Conservation (phyloP, 2,113 vertebrate species). For the Arvicanthis niloticus region DNA sequence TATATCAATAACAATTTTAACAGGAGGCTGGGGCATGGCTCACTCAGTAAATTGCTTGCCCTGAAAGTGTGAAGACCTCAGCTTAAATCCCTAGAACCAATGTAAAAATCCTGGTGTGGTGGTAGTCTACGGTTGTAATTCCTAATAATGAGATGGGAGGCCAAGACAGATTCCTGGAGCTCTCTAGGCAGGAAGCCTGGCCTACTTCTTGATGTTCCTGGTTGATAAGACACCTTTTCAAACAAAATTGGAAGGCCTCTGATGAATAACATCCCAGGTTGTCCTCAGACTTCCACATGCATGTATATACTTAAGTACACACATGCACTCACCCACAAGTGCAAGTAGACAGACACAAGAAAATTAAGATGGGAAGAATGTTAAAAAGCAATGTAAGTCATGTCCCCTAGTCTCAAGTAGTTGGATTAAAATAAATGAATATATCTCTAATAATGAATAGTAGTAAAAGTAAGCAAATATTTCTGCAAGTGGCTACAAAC, state of each 20-base stretch:
- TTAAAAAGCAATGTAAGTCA: conserved; percentile 34
- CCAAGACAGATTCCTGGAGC: background rate
- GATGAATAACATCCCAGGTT: background rate
- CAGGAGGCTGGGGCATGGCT: background rate
- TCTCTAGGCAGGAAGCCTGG: background rate
- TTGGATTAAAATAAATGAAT: background rate
- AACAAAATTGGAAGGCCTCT: too few relatives aligned
- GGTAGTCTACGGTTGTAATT: too few relatives aligned
- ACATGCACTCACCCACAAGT: background rate
- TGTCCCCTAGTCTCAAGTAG: background rate
- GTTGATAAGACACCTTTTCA: background rate
- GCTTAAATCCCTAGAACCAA: background rate
- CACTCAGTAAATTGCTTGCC: background rate
- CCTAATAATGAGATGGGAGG: background rate
- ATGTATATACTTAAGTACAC: background rate
- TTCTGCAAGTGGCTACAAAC: background rate
- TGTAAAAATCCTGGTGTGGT: background rate
- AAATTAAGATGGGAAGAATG: background rate
- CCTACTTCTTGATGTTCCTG: background rate
- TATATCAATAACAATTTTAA: background rate
- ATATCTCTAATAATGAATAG: background rate
- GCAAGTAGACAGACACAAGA: background rate
- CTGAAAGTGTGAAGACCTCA: background rate
- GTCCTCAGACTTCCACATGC: background rate
- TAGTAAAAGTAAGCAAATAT: background rate